Percentiles rank a stretch among this genome's conserved stretches.
Evolutionary conservation across 2,113 vertebrate genomes (phyloP).

Genomic region (Suricata suricatta): DNA sequence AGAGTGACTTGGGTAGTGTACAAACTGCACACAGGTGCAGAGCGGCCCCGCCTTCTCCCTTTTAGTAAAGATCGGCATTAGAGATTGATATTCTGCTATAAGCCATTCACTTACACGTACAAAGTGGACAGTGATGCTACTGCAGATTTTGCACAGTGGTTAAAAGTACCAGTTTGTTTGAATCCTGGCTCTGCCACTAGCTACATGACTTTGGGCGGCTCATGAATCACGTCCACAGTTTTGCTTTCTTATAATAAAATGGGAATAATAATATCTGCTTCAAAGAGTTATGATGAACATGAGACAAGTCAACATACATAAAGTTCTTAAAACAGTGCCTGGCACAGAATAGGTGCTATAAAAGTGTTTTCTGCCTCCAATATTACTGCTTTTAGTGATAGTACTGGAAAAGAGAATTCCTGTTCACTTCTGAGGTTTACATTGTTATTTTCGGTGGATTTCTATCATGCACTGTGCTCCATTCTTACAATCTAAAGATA

Average conservation of each 20-base stretch:
- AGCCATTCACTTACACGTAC: not conserved
- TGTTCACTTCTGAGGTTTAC: not conserved
- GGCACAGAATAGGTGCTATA: not conserved
- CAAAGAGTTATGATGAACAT: not conserved
- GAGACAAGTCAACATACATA: not conserved
- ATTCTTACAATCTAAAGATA: not conserved
- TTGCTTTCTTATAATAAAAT: not conserved
- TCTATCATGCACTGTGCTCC: not conserved
- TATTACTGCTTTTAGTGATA: not conserved
- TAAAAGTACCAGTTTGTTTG: not conserved
- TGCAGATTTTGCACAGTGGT: not conserved
- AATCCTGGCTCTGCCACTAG: not conserved
- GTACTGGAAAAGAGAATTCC: not conserved
- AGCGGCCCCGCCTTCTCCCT: fast-evolving
- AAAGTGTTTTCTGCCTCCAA: not conserved
- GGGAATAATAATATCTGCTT: not conserved
- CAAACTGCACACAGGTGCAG: no score
- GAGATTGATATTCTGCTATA: not conserved
- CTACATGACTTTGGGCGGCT: not conserved
- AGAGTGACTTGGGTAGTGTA: not conserved
- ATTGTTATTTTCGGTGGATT: not conserved
- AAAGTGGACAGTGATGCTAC: not conserved
- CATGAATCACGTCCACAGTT: not conserved
- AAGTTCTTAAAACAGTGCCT: not conserved
- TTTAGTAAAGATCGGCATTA: not conserved